Conservation (phyloP, 1,140 invertebrate genomes). For the Conus ventricosus region DNA sequence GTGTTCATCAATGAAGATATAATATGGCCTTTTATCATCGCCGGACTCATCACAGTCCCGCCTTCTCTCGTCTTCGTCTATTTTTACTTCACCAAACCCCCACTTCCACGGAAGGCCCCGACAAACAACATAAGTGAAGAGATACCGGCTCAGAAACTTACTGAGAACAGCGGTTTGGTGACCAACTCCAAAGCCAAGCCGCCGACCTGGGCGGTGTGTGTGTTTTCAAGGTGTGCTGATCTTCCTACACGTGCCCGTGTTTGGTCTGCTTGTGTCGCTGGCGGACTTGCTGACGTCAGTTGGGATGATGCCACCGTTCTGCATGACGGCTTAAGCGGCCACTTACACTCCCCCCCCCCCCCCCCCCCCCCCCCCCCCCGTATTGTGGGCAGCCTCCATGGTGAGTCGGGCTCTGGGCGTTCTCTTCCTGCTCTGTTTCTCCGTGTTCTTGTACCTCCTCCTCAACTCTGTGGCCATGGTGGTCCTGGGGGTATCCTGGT, state of each 20-base stretch:
- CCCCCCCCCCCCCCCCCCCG: constrained; percentile 21
- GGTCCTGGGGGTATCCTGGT: not conserved
- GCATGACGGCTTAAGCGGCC: constrained; percentile 9
- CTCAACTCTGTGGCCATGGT: too few species aligned
- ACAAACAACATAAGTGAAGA: not conserved
- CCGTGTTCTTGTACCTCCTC: not conserved
- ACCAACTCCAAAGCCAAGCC: not conserved
- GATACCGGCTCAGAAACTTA: too few species aligned
- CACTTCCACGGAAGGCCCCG: not conserved
- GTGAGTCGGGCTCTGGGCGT: constrained; percentile 24
- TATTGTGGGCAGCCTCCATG: constrained; percentile 33
- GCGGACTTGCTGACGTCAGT: constrained; percentile 34
- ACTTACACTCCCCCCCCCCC: constrained; percentile 17
- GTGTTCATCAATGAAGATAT: not conserved
- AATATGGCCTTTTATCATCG: constrained; percentile 24
- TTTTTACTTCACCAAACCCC: constrained; percentile 3
- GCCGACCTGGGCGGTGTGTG: too few species aligned
- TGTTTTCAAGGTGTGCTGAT: constrained; percentile 27
- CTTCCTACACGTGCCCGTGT: constrained; percentile 35
- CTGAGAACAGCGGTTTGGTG: too few species aligned
- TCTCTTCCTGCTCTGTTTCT: constrained; percentile 14
- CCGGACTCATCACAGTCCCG: constrained; percentile 15
- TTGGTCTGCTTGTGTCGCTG: constrained; percentile 26
- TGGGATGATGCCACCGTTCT: constrained; percentile 11
- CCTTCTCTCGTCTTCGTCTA: constrained; percentile 35